A percentile compares a stretch with the other conserved stretches of the same genome.
Evolutionary conservation across 2,888 invertebrate genomes (phyloP).

Genomic region (Cataglyphis altisquamis): DNA sequence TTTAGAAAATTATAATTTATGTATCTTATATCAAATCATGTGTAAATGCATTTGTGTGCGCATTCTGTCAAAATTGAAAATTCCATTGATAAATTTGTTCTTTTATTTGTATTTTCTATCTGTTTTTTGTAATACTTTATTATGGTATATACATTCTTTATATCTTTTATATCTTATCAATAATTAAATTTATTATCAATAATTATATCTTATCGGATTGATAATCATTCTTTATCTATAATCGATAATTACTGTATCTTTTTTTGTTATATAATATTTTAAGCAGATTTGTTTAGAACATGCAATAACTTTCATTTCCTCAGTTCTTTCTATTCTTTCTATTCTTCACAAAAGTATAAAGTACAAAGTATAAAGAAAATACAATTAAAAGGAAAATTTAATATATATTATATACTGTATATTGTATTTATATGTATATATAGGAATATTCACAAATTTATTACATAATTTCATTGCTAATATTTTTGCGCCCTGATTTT

Average conservation of each 20-base stretch:
- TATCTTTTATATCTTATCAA: background rate
- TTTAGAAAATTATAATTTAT: background rate
- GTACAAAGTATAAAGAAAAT: slow-evolving; percentile 10
- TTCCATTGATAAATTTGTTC: background rate
- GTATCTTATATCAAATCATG: background rate
- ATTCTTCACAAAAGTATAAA: background rate
- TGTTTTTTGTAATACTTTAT: background rate
- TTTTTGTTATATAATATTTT: slow-evolving; percentile 1
- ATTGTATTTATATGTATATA: background rate
- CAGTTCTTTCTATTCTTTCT: too few relatives aligned
- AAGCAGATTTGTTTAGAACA: background rate
- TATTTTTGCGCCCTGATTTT: background rate
- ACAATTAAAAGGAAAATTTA: background rate
- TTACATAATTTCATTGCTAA: background rate
- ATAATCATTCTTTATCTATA: background rate
- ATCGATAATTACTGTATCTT: background rate
- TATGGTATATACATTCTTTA: background rate
- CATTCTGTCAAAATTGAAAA: background rate
- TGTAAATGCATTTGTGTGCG: background rate
- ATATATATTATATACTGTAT: background rate
- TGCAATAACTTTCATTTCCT: slow-evolving; percentile 6
- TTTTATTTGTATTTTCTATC: background rate
- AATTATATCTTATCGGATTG: background rate
- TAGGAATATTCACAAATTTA: background rate
- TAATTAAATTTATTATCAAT: background rate